Evolutionary conservation across 2,888 invertebrate species (phyloP).

Genomic region (Drosophila longiperda): DNA sequence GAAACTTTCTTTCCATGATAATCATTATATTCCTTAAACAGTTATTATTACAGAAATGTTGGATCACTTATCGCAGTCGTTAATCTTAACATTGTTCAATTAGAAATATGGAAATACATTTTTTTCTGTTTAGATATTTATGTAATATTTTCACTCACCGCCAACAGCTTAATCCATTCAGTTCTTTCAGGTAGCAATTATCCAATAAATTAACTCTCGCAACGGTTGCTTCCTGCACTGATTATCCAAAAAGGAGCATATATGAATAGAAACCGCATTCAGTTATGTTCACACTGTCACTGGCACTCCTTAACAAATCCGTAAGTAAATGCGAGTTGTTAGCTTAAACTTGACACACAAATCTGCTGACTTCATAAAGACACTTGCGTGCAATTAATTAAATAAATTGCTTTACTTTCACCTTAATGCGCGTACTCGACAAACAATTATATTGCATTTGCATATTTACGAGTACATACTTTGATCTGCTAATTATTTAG

Average conservation of each 20-base stretch:
- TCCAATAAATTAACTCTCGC: slow-evolving; percentile 8
- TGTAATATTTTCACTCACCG: slow-evolving; percentile 28
- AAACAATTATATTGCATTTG: slow-evolving; percentile 49
- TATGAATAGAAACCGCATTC: slow-evolving; percentile 18
- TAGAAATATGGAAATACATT: not conserved
- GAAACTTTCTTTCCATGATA: not conserved
- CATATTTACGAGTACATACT: slow-evolving; percentile 53
- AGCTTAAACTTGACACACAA: slow-evolving; percentile 61
- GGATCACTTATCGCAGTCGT: not conserved
- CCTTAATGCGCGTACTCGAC: slow-evolving; percentile 51
- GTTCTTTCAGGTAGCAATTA: not conserved
- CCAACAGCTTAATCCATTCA: slow-evolving; percentile 38
- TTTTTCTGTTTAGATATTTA: not conserved
- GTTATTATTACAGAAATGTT: not conserved
- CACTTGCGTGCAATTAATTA: slow-evolving; percentile 74
- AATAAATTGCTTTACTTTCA: slow-evolving; percentile 78
- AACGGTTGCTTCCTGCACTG: slow-evolving; percentile 9
- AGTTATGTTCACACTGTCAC: slow-evolving; percentile 17
- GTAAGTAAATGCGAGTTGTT: slow-evolving; percentile 22
- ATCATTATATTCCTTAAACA: not conserved
- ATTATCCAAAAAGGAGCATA: slow-evolving; percentile 22
- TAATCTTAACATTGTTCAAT: not conserved
- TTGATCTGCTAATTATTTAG: slow-evolving; percentile 41
- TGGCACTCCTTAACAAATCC: slow-evolving; percentile 7
- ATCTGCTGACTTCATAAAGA: slow-evolving; percentile 17